Evolutionary conservation across 1,140 invertebrate species (phyloP), one percentile per base, ranked within the genome.

Genomic region (Leguminivora glycinivorella): DNA sequence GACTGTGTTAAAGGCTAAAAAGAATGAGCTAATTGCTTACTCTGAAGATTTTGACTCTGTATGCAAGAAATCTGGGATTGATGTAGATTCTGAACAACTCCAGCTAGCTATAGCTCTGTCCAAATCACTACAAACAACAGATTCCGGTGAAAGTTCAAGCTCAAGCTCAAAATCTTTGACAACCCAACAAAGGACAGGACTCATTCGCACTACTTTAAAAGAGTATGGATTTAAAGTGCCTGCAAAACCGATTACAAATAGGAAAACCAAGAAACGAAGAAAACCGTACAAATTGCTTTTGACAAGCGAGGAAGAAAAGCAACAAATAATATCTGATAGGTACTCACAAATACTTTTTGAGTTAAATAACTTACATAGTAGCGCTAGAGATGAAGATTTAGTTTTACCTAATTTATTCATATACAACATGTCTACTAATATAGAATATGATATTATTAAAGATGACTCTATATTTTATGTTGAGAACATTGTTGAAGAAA

Each of bases 91-190:
- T 4, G 93, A 93, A 73, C 90, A 94, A 71, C 78, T 94, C 29
- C 92, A 93, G 77, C 70, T 94, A 72, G 93, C 93, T 31, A 85
- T 94, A 72, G 92, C 93, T 70, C 76, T 94, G 38, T 94, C 93
- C 40, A 92, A 92, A 73, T 94, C 93, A 5, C 66, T 91, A 24
- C 84, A 90, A 77, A 81, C 73, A 68, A 68, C 76, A 17, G 74
- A 85, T 68, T 5, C 71, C 10, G 66, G 10, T 60, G 66, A 71
- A 24, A 60, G 29, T 69, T 60, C 47, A 40, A 71, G 40, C 67
- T 52, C 72, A 71, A 69, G 74, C 22, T 80, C 83, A 71, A 87
- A 82, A 77, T 56, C 74, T 38, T 70, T 83, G 66, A 83, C 75
- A 58, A 68, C 80, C 0, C 78, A 82, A 73, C 83, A 86, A 76